Conservation (phyloP, 2,888 invertebrate species). For the Epirrhoe tristata region DNA sequence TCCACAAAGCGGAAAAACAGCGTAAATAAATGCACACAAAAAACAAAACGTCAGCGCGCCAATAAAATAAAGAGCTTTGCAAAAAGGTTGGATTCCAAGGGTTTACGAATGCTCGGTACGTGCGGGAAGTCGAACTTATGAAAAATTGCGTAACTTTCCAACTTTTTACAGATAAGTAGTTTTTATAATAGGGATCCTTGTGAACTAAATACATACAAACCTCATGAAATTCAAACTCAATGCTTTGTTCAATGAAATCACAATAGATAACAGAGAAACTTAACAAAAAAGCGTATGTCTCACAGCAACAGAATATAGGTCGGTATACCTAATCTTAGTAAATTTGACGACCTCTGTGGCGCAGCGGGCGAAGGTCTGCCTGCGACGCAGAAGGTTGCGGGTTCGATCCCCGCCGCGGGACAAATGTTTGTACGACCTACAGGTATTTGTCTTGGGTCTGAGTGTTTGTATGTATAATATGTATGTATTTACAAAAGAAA, state of each 20-base stretch:
- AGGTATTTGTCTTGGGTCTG: too few species aligned
- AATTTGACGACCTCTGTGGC: too few species aligned
- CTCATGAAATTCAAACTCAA: neutral
- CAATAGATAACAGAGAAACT: too few species aligned
- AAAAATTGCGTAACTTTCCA: slow-evolving; percentile 31
- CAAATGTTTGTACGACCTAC: too few species aligned
- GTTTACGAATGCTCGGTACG: slow-evolving; percentile 63
- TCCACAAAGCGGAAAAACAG: slow-evolving; percentile 34
- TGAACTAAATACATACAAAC: neutral
- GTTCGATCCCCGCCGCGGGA: too few species aligned
- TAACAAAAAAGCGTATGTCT: too few species aligned
- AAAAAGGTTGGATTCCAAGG: slow-evolving; percentile 53
- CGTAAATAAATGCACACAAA: slow-evolving; percentile 45
- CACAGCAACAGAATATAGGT: too few species aligned
- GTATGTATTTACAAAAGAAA: too few species aligned
- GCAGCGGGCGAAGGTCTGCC: too few species aligned
- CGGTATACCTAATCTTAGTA: too few species aligned
- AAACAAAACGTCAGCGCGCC: slow-evolving; percentile 51
- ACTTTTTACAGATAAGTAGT: slow-evolving; percentile 21
- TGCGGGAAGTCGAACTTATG: slow-evolving; percentile 45
- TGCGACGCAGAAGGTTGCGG: too few species aligned
- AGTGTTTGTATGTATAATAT: too few species aligned
- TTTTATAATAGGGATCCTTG: slow-evolving; percentile 8
- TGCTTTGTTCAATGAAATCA: neutral
- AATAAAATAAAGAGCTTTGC: slow-evolving; percentile 54